Percentiles rank a stretch among this genome's conserved stretches.
These are phyloP conservation scores for Eurypyga helias DNA, from an alignment of 2,113 vertebrate genomes.

Conservation along the genomic window DNA sequence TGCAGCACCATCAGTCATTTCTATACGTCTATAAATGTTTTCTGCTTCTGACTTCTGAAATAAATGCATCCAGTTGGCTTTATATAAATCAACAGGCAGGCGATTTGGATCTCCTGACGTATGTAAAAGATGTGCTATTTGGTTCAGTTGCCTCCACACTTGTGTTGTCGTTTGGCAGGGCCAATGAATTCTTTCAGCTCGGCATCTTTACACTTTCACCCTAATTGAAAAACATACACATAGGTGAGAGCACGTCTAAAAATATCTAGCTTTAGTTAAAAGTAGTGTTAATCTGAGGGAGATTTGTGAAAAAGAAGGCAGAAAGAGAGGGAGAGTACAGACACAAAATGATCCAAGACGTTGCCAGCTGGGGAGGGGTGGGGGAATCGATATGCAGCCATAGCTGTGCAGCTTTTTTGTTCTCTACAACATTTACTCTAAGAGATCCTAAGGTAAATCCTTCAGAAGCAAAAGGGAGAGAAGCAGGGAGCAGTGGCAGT, in stretches of 20 bases:
- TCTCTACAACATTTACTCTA: not conserved
- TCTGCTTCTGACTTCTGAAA: not conserved
- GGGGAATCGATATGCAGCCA: not conserved
- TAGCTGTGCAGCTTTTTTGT: not conserved
- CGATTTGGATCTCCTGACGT: not conserved
- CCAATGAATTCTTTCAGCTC: not conserved
- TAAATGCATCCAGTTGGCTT: not conserved
- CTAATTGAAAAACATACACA: not conserved
- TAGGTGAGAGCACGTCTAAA: not conserved
- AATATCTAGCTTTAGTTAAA: not conserved
- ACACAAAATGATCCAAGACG: not conserved
- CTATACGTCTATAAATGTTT: not conserved
- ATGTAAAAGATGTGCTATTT: not conserved
- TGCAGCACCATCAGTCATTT: not conserved
- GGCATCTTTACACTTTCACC: not conserved
- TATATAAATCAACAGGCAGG: not conserved
- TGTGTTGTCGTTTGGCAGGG: rapidly evolving
- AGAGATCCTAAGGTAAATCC: not conserved
- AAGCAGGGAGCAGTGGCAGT: rapidly evolving
- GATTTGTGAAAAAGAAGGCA: not conserved
- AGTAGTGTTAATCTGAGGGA: not conserved
- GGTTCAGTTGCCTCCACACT: not conserved
- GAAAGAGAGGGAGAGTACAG: not conserved
- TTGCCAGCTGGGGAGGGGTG: rapidly evolving
- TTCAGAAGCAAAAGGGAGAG: not conserved